phyloP scores from a whole-genome alignment of 2,888 invertebrate genomes.

The Melanargia galathea region DNA sequence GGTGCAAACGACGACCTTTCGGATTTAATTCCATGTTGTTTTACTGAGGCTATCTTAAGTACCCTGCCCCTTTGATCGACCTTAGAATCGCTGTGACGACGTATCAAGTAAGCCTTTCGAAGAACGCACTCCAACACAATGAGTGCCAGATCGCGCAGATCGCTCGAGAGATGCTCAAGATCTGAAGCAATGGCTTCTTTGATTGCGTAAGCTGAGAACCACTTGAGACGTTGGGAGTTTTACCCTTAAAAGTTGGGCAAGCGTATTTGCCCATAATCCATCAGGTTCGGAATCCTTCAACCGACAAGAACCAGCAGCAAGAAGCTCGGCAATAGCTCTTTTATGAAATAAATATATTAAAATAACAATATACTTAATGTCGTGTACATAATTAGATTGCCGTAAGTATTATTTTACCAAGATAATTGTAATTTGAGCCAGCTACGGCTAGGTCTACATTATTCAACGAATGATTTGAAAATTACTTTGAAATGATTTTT shows the following conservation, averaged over 20 bases:
- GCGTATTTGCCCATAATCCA: no score
- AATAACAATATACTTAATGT: no score
- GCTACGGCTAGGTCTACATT: neutral
- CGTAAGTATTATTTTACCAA: neutral
- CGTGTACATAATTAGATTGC: neutral
- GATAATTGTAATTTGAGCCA: neutral
- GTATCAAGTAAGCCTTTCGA: neutral
- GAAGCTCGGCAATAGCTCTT: no score
- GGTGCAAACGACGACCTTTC: no score
- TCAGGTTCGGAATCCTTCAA: no score
- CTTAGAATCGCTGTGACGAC: neutral
- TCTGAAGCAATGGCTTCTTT: neutral
- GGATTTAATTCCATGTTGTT: no score
- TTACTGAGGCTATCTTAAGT: no score
- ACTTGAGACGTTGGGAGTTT: no score
- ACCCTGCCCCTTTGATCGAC: neutral
- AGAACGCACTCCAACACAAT: neutral
- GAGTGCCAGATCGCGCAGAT: neutral
- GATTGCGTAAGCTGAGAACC: neutral
- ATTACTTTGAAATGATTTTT: neutral
- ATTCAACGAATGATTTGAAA: neutral
- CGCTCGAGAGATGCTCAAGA: neutral
- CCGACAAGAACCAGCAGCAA: no score
- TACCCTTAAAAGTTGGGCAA: no score
- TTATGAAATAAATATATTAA: no score